Conservation (phyloP, 30 jellyfish, hydroid and myxozoan genomes). For the Cassiopea xamachana region DNA sequence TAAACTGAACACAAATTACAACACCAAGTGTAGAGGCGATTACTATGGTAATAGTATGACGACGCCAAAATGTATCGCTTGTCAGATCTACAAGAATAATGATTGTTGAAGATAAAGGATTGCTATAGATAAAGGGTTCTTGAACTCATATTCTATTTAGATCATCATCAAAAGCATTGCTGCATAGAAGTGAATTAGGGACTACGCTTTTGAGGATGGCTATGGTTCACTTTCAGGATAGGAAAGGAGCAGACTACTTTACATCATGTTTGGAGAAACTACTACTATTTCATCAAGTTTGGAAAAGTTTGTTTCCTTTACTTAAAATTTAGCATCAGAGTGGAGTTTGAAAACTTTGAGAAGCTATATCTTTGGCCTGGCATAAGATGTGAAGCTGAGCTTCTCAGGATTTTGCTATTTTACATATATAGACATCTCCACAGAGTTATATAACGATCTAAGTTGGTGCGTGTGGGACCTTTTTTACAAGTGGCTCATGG, state of each 20-base stretch:
- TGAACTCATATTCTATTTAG: too few relatives aligned
- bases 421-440: neutral
- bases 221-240: too few relatives aligned
- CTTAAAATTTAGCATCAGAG: neutral
- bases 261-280: neutral
- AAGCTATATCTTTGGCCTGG: neutral
- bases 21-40: slow-evolving; percentile 68
- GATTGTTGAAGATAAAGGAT: too few relatives aligned
- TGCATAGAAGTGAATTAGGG: too few relatives aligned
- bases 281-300: neutral
- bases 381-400: neutral
- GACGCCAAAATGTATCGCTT: slow-evolving; percentile 57
- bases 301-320: neutral
- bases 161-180: too few relatives aligned
- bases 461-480: neutral
- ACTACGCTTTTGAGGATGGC: too few relatives aligned
- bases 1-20: slow-evolving; percentile 68
- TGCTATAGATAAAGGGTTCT: too few relatives aligned
- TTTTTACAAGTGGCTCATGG: neutral
- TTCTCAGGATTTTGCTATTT: neutral
- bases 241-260: too few relatives aligned
- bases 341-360: neutral
- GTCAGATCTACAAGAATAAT: neutral
- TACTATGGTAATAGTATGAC: slow-evolving; percentile 56
- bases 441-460: neutral